Base-by-base conservation (phyloP, 2,888 invertebrate species). In the Orchesella flavescens region DNA sequence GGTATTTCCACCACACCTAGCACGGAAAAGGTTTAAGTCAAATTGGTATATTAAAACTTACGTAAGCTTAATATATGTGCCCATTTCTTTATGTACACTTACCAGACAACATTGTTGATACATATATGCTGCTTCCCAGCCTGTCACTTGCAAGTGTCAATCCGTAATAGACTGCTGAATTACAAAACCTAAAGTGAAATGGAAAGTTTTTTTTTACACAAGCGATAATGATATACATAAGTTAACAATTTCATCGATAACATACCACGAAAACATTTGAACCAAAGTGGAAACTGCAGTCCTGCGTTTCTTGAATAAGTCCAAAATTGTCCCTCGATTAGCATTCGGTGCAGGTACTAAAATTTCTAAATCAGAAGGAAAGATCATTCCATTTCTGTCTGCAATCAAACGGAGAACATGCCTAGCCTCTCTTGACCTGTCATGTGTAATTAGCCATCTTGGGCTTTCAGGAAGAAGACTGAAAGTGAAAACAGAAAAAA, bases 81-180 rank as follows among this genome's bases (percentile, higher is more conserved):
- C 2, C 34, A 34, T 4, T 34, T 34, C 7, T 34, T 4, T n/a
- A 44, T 66, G 17, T 12, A 46, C 23, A 34, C 17, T 17, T 79
- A 17, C 89, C 89, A 68, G 87, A 88, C 2, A 89, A 83, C 49
- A 88, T 86, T 46, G 89, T 89, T 21, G 88, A 87, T n/a, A 86
- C 46, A 78, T 89, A 89, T 7, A 89, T 86, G 83, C 87, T 88
- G 21, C 82, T 84, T 24, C 89, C 89, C 34, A 89, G 71, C 43
- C 83, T 74, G 34, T 88, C 88, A n/a, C 89, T 87, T 0, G 89
- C 89, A 61, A 89, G 81, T 1, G 89, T 89, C 23, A 89, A 78
- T 1, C 89, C 89, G 78, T 89, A 89, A 80, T 89, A 89, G 2
- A 89, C 88, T 10, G 87, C 83, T 75, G 88, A 88, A 78, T 89